Evolutionary conservation across 1,140 invertebrate genomes (phyloP), one percentile per base, ranked within the genome.

Genomic region (Nasonia giraulti): DNA sequence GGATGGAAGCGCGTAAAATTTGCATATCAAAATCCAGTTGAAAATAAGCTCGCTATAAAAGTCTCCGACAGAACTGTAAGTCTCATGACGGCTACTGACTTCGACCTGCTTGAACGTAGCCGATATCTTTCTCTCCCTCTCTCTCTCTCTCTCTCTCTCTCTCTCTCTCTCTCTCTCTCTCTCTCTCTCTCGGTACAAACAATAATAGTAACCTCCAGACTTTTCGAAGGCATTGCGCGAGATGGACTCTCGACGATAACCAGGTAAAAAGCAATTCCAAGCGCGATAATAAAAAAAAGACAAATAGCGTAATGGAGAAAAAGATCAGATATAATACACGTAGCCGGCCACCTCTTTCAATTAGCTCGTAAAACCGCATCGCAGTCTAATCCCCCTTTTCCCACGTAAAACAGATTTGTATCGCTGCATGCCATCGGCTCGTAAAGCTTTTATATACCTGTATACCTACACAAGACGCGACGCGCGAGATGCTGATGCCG

Each of bases 401-500:
- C 55, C 55, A 62, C 17, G 17, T 20, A 20, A 62, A n/a, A n/a
- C 55, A n/a, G 17, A 62, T n/a, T 20, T 17, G 17, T n/a, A 62
- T 62, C 55, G 20, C 4, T n/a, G 14, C 17, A n/a, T n/a, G 17
- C 12, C 50, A 17, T 62, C 55, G 55, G 17, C 55, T 62, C 17
- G 55, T 62, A 62, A 62, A 62, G 55, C 55, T 62, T 62, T n/a
- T 62, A n/a, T n/a, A 20, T 20, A 20, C 17, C 17, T n/a, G 17
- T 17, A 17, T 14, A 12, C 1, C 27, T 27, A 27, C 27, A 27
- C 17, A 20, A 55, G 50, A 12, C 47, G 17, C 6, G 55, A 71
- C 4, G 23, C 23, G 69, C 23, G n/a, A 73, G 2, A 83, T 83
- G 75, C 20, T 78, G 75, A 62, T 73, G 75, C 2, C 79, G n/a